phyloP scores from a whole-genome alignment of 2,113 vertebrate species.

The Puntigrus tetrazona region DNA sequence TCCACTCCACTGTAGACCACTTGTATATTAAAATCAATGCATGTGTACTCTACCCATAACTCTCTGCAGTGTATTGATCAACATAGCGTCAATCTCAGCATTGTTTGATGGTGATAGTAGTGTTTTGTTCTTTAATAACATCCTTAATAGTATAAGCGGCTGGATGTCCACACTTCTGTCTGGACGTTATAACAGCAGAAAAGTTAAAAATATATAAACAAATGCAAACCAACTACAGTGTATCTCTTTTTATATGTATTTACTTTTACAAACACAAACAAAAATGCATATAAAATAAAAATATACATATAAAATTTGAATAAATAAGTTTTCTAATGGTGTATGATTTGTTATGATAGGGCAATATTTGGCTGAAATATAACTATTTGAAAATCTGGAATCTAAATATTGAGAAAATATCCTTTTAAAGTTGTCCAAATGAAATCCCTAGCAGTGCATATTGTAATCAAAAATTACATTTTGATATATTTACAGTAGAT shows the following conservation, averaged over 20 bases:
- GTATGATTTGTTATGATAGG: no score
- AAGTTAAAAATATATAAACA: neutral
- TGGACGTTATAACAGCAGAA: neutral
- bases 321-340: no score
- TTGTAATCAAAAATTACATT: no score
- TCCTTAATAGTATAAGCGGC: neutral
- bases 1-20: neutral
- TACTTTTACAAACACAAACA: no score
- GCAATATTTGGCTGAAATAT: no score
- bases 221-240: neutral
- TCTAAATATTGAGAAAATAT: no score
- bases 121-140: neutral
- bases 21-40: slow-evolving; percentile 4
- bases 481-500: no score
- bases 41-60: neutral
- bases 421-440: no score
- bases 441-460: no score
- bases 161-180: neutral
- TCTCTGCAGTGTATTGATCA: neutral
- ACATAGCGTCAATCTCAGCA: neutral
- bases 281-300: no score
- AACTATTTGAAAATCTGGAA: no score
- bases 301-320: no score
- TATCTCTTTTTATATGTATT: neutral
- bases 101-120: neutral